Percentiles rank a stretch among this genome's conserved stretches.
These are phyloP conservation scores for Sternarchorhynchus goeldii DNA, from an alignment of 2,797 vertebrate species.

Conservation along the genomic window DNA sequence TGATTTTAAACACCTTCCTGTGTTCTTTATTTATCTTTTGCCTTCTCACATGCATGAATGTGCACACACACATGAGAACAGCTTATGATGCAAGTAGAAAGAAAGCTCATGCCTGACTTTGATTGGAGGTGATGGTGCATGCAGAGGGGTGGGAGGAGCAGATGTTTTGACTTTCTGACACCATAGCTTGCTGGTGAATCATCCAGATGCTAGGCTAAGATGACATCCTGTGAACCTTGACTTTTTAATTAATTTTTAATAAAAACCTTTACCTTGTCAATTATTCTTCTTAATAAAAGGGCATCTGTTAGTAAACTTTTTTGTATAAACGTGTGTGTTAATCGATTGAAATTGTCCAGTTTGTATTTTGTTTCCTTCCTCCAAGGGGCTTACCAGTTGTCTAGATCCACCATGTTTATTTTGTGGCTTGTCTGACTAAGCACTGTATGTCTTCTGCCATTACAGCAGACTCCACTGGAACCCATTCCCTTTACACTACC, in stretches of 20 bases:
- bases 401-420: background rate
- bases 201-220: background rate
- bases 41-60: too few relatives aligned
- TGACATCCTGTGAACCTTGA: background rate
- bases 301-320: background rate
- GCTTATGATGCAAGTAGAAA: slow-evolving; percentile 4
- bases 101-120: background rate
- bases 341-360: background rate
- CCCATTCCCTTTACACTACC: slow-evolving; percentile 96
- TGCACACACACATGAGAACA: background rate
- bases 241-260: background rate
- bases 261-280: background rate
- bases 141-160: slow-evolving; percentile 18
- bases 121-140: slow-evolving; percentile 19
- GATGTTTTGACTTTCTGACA: background rate
- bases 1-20: too few relatives aligned
- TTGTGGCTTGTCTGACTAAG: background rate
- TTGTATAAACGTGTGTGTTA: background rate
- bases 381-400: background rate
- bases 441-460: background rate
- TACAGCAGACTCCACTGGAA: slow-evolving; percentile 95
- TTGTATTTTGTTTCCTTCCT: background rate
- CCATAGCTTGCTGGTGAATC: background rate
- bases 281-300: background rate
- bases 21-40: too few relatives aligned